Conservation (phyloP, 1,140 invertebrate genomes). For the Adoxophyes honmai region DNA sequence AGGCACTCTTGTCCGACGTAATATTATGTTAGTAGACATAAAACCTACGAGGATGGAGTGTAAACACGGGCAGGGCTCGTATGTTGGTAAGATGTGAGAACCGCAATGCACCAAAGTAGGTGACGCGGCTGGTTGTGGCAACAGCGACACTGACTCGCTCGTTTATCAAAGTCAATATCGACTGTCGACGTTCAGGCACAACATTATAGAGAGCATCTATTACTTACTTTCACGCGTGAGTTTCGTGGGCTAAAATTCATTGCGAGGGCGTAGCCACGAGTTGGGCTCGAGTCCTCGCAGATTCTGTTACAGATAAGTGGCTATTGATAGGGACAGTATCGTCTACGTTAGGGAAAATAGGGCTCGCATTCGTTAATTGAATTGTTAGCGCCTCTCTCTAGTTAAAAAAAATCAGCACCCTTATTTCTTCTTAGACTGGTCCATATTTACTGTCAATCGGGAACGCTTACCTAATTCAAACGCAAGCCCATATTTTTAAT, state of each 20-base stretch:
- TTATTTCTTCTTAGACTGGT: too few relatives aligned
- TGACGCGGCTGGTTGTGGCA: conserved; percentile 66
- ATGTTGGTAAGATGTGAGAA: conserved; percentile 40
- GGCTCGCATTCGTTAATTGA: too few relatives aligned
- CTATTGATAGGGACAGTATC: too few relatives aligned
- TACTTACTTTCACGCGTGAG: conserved; percentile 50
- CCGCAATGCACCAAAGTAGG: conserved; percentile 72
- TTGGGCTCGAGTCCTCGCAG: background rate
- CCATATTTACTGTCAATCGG: too few relatives aligned
- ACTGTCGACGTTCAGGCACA: conserved; percentile 46
- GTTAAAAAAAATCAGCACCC: too few relatives aligned
- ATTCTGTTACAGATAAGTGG: too few relatives aligned
- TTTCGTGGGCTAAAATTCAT: conserved; percentile 27
- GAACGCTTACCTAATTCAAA: too few relatives aligned
- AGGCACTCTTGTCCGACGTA: conserved; percentile 50
- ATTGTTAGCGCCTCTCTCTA: too few relatives aligned
- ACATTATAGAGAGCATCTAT: conserved; percentile 54
- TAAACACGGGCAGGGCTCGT: conserved; percentile 58
- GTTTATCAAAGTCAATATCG: conserved; percentile 75
- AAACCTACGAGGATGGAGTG: conserved; percentile 60
- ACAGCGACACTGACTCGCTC: conserved; percentile 63
- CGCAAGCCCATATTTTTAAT: too few relatives aligned
- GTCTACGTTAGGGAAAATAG: too few relatives aligned
- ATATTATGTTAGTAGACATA: conserved; percentile 61
- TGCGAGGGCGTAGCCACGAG: background rate